Base-by-base conservation (phyloP, 2,113 vertebrate species). In the Mohoua ochrocephala region DNA sequence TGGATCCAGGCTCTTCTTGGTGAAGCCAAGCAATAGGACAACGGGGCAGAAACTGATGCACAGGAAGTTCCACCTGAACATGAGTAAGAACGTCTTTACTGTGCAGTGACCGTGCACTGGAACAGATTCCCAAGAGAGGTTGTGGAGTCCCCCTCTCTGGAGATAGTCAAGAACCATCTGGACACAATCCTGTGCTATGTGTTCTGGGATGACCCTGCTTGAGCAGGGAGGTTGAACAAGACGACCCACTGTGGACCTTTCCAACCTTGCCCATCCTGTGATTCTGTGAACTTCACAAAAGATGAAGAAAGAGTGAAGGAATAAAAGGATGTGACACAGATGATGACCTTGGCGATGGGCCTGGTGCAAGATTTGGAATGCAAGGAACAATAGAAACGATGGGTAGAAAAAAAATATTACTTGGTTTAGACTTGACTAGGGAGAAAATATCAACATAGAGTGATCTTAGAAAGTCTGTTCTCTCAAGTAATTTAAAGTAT, bases 331-430 rank as follows among this genome's bases (percentile, higher is more conserved):
- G 10, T 18, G 70, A 37, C 3, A 50, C 1, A 73, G 18, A 31
- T 19, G 1, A 37, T 22, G 6, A 49, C 17, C 9, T 30, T 50
- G 7, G 2, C 4, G 1, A 54, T 45, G 21, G 12, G 5, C 9
- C 14, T 53, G 21, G 10, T 56, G 15, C 21, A 71, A 91, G 12
- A 2, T 53, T 57, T 80, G 13, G 8, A 42, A 42, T 63, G 10
- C 9, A 59, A 73, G 28, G 7, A 84, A 45, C 7, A 30, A 11
- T 3, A 69, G 20, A 83, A 86, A 56, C 28, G 0, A 53, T 39
- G 11, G 4, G 8, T 28, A 59, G 7, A 15, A 73, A 49, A 49
- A 44, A 28, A 44, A 37, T 30, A n/a, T 21, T 60, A 35, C 30
- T 54, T 54, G 47, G 3, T 69, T 83, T 64, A 45, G 9, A 22